Evolutionary conservation across 2,888 invertebrate species (phyloP).

Genomic region (Hyposoter dolosus): DNA sequence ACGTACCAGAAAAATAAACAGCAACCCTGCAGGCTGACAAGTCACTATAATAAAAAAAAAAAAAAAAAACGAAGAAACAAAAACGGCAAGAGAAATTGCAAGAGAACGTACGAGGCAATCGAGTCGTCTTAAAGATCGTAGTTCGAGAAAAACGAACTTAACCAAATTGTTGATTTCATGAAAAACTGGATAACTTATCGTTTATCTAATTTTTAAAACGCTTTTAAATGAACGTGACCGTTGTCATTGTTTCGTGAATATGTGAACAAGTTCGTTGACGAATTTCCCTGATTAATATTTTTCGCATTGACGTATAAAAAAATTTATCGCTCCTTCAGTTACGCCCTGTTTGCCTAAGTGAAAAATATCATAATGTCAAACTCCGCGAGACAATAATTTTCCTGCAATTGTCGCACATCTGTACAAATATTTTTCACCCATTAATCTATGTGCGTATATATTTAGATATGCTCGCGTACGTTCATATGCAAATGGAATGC

Average conservation of each 20-base stretch:
- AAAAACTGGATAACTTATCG: not conserved
- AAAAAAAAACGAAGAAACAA: conserved; percentile 19
- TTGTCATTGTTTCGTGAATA: not conserved
- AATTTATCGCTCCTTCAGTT: not conserved
- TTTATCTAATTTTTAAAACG: not conserved
- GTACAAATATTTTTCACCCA: conserved; percentile 24
- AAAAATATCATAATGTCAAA: conserved; percentile 4
- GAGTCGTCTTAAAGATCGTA: conserved; percentile 14
- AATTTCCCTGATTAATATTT: not conserved
- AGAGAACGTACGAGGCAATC: conserved; percentile 59
- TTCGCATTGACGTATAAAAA: not conserved
- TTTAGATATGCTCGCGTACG: conserved; percentile 9
- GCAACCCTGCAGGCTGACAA: conserved; percentile 48
- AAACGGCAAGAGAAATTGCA: conserved; percentile 12
- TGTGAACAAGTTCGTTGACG: not conserved
- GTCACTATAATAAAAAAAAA: conserved; percentile 14
- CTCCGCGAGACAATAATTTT: not conserved
- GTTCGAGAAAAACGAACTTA: not conserved
- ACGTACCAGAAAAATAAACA: conserved; percentile 65
- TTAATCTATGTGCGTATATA: conserved; percentile 1
- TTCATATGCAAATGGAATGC: conserved; percentile 67
- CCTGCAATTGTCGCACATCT: not conserved
- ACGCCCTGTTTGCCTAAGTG: not conserved
- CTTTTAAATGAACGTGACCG: not conserved
- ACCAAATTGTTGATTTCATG: not conserved